These are phyloP conservation scores for Amphipyra berbera DNA, from an alignment of 2,888 invertebrate genomes.

Conservation along the genomic window DNA sequence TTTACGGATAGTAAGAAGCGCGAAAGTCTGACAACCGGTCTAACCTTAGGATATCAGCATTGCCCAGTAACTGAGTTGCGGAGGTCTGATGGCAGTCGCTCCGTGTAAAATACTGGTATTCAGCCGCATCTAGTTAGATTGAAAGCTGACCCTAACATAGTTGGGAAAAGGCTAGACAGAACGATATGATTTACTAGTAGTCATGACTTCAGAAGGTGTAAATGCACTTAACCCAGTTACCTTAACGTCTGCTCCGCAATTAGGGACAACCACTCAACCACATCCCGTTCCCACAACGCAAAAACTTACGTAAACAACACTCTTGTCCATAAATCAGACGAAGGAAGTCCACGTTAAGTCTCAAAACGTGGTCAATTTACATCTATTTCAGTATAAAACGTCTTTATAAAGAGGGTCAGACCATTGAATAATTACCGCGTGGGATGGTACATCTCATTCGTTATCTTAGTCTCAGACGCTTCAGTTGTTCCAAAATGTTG, in stretches of 20 bases:
- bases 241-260: slow-evolving; percentile 4
- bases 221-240: background rate
- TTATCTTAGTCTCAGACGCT: slow-evolving; percentile 58
- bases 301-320: slow-evolving; percentile 41
- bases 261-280: slow-evolving; percentile 23
- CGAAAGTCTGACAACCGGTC: no score
- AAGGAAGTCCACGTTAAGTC: slow-evolving; percentile 63
- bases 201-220: no score
- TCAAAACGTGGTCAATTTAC: slow-evolving; percentile 51
- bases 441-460: slow-evolving; percentile 74
- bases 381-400: slow-evolving; percentile 61
- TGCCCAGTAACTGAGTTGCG: no score
- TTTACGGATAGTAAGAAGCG: no score
- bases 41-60: no score
- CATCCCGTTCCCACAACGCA: slow-evolving; percentile 29
- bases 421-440: slow-evolving; percentile 85
- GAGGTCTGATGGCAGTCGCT: no score
- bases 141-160: no score
- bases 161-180: no score
- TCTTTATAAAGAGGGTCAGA: slow-evolving; percentile 71
- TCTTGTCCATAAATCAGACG: slow-evolving; percentile 55
- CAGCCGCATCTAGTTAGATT: no score
- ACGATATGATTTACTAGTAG: no score
- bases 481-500: slow-evolving; percentile 70
- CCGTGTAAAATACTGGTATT: no score